A percentile compares a stretch with the other conserved stretches of the same genome.
These are phyloP conservation scores for Zaprionus lachaisei DNA, from an alignment of 1,140 invertebrate genomes.

Conservation along the genomic window DNA sequence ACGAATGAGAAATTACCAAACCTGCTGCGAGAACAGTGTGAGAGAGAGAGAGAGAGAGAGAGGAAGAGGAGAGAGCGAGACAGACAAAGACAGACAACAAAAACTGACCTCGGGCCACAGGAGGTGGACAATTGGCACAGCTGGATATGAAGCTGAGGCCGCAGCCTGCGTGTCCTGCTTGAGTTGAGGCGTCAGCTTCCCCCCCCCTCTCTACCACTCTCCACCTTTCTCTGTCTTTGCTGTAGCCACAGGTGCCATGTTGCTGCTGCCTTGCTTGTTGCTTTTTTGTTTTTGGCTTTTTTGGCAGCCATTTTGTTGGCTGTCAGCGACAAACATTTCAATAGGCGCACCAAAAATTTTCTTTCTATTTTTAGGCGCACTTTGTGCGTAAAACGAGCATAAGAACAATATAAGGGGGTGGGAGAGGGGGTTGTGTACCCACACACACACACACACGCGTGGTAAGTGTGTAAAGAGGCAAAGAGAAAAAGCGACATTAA, in stretches of 20 bases:
- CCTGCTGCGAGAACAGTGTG: background rate
- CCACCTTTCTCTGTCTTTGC: background rate
- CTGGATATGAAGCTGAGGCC: slow-evolving; percentile 13
- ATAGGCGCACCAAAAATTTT: slow-evolving; percentile 66
- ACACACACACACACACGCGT: background rate
- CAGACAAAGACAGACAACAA: slow-evolving; percentile 7
- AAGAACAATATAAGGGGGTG: background rate
- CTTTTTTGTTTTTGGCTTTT: background rate
- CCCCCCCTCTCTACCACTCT: background rate
- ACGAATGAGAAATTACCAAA: slow-evolving; percentile 75
- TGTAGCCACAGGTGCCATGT: slow-evolving; percentile 53
- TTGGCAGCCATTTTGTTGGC: slow-evolving; percentile 43
- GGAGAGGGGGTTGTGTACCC: background rate
- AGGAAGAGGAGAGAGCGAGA: background rate
- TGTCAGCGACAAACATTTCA: slow-evolving; percentile 63
- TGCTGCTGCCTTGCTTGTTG: background rate
- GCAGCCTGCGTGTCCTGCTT: slow-evolving; percentile 1
- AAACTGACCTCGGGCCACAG: slow-evolving; percentile 55
- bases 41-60: background rate
- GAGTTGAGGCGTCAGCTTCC: background rate
- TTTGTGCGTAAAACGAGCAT: slow-evolving; percentile 20
- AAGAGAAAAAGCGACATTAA: slow-evolving; percentile 37
- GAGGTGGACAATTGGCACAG: slow-evolving; percentile 38
- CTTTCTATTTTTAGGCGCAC: slow-evolving; percentile 71
- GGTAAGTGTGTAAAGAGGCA: background rate